Percentiles rank a stretch among this genome's conserved stretches.
phyloP scores from a whole-genome alignment of 2,113 vertebrate species.

The Noturus placidus region DNA sequence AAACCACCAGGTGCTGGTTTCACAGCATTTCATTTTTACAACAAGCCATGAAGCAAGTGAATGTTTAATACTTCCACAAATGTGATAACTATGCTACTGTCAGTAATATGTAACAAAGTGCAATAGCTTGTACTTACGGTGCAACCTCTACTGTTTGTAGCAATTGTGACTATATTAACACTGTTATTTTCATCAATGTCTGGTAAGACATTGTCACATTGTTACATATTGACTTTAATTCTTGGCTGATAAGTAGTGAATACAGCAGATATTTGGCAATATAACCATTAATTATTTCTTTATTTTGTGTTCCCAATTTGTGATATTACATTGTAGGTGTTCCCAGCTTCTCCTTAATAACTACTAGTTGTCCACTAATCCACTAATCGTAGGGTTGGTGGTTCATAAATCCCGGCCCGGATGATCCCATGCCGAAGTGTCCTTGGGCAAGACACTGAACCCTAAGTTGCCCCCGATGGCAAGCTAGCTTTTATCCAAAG shows the following conservation, averaged over 20 bases:
- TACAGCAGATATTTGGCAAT: neutral
- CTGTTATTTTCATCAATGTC: neutral
- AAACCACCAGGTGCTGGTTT: constrained; percentile 10
- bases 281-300: neutral
- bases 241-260: neutral
- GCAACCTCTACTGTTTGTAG: neutral
- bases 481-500: no score
- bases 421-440: no score
- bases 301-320: neutral
- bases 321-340: neutral
- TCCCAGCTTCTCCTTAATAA: neutral
- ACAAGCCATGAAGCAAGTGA: neutral
- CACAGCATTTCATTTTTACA: constrained; percentile 2
- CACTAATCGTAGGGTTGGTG: no score
- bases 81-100: neutral
- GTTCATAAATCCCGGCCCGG: no score
- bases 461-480: no score
- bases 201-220: neutral
- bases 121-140: neutral
- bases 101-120: neutral
- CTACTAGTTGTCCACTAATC: no score
- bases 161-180: neutral
- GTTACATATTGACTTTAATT: neutral
- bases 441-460: no score
- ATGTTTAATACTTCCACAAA: neutral